Conservation (phyloP, 1,140 invertebrate species). For the Euwallacea fornicatus region DNA sequence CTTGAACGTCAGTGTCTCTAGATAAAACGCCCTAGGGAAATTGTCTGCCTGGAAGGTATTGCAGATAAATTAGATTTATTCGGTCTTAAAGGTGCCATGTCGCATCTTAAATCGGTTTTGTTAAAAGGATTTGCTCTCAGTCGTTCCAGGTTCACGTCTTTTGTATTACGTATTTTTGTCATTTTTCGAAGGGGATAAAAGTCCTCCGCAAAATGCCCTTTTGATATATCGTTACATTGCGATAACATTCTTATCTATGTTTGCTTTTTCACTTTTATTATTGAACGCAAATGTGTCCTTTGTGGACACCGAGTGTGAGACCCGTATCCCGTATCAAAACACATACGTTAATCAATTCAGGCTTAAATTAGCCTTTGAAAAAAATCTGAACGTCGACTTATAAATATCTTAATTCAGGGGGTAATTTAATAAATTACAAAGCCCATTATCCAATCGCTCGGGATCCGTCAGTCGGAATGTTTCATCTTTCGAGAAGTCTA, state of each 20-base stretch:
- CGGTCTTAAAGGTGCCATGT: slow-evolving; percentile 1
- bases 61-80: slow-evolving; percentile 15
- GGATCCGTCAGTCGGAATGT: slow-evolving; percentile 28
- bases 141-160: too few species aligned
- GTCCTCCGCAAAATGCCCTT: too few species aligned
- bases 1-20: neutral
- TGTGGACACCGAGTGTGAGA: slow-evolving; percentile 8
- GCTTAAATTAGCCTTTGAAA: slow-evolving; percentile 22
- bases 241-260: too few species aligned
- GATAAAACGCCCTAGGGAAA: slow-evolving; percentile 15
- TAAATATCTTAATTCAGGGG: slow-evolving; percentile 28
- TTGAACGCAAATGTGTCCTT: neutral
- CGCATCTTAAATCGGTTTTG: slow-evolving; percentile 9
- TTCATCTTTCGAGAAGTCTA: slow-evolving; percentile 29
- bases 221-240: too few species aligned
- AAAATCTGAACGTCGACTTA: slow-evolving; percentile 22
- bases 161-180: too few species aligned
- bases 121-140: slow-evolving; percentile 6
- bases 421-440: slow-evolving; percentile 27
- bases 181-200: too few species aligned
- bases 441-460: slow-evolving; percentile 24
- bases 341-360: slow-evolving; percentile 15
- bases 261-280: neutral
- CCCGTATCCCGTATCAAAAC: slow-evolving; percentile 25
- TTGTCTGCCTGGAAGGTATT: slow-evolving; percentile 5